Conservation (phyloP, 2,113 vertebrate species). For the Illadopsis cleaveri region DNA sequence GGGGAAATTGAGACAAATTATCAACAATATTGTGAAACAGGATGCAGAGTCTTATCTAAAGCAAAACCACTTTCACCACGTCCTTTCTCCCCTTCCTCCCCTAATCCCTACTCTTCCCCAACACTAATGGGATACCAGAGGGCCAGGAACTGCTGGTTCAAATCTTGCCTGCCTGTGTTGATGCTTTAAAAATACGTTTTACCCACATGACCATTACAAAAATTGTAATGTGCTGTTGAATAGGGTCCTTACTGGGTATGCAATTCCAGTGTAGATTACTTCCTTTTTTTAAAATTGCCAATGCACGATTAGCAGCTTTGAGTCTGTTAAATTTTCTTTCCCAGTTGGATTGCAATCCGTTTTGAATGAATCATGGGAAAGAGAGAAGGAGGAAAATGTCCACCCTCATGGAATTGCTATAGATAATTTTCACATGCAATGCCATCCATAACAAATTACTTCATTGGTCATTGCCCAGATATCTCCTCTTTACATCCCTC, state of each 20-base stretch:
- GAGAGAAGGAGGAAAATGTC: neutral
- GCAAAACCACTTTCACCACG: neutral
- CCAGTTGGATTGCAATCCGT: neutral
- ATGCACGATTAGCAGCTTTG: neutral
- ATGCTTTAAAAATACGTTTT: neutral
- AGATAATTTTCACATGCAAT: constrained; percentile 44
- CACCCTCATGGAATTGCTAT: neutral
- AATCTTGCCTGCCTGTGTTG: neutral
- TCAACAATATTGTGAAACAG: neutral
- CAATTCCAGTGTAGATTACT: neutral
- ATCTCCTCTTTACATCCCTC: constrained; percentile 7
- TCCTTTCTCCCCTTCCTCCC: neutral
- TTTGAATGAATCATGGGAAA: constrained; percentile 25
- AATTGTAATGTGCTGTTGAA: neutral
- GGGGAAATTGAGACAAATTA: neutral
- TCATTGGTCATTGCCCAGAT: constrained; percentile 15
- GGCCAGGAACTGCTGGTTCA: neutral
- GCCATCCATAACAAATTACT: constrained; percentile 56
- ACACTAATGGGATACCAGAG: neutral
- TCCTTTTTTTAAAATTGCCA: neutral
- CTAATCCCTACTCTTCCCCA: neutral
- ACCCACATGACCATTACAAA: neutral
- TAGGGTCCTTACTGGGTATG: neutral
- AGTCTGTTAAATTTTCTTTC: constrained; percentile 12
- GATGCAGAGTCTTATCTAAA: neutral